Base-by-base conservation (phyloP, 2,888 invertebrate genomes). In the Palloptera scutellata region DNA sequence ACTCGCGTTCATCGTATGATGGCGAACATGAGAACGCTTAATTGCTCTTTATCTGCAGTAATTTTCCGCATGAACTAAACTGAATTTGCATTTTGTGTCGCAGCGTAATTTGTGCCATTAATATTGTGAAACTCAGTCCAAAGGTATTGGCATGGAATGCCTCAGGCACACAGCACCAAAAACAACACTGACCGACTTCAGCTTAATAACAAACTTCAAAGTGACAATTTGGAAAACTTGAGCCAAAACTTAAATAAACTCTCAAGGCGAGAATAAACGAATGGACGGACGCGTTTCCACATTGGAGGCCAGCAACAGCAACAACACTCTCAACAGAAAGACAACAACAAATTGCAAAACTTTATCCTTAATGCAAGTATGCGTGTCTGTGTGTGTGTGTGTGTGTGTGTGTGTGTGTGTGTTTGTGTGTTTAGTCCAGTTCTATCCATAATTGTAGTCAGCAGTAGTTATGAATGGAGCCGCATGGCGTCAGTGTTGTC, bases 191-290 rank as follows among this genome's bases (percentile, higher is more conserved):
- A 20, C 17, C 43, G 48, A 64, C 57, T 57, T 40, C 57, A 64
- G 64, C 64, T 64, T 58, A 64, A 59, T 64, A 64, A 64, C 20
- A 59, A 64, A 64, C 59, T 64, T 64, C 58, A 52, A 64, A 64
- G 64, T 64, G 64, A 64, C 64, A 64, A 64, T 64, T 64, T 51
- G 51, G 17, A 64, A 58, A 64, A 64, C 64, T 64, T 64, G 51
- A 19, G 48, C 43, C 15, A 5, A 13, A 42, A 30, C 19, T 13
- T 12, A 60, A 42, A 19, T 48, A 48, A 48, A 13, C n/a, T 48
- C 48, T 12, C 48, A 12, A 12, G 15, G 48, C 48, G 12, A 15
- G 13, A 48, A 15, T 11, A 48, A 15, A 48, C 48, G n/a, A n/a
- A n/a, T n/a, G 48, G n/a, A n/a, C 48, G 48, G 10, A 48, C n/a